A percentile compares a stretch with the other conserved stretches of the same genome.
Conservation (phyloP, 2,113 vertebrate species). For the Varanus komodoensis region DNA sequence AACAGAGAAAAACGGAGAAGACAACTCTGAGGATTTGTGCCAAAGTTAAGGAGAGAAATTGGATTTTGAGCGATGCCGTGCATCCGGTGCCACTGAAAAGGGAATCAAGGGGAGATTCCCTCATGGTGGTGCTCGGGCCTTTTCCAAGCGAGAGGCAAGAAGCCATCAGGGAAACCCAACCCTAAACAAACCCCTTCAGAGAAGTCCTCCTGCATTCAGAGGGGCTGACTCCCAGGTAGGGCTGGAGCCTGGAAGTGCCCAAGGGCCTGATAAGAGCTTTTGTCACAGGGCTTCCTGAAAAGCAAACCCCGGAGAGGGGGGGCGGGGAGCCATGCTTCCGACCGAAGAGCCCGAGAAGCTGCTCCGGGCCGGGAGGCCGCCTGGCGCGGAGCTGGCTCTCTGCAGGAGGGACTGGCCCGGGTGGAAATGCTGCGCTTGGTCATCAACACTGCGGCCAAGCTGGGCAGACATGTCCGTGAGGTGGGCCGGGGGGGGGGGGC, state of each 20-base stretch:
- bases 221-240: not conserved
- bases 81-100: too few relatives aligned
- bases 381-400: too few relatives aligned
- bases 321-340: too few relatives aligned
- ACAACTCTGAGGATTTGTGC: not conserved
- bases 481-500: not conserved
- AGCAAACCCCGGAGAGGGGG: not conserved
- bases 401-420: too few relatives aligned
- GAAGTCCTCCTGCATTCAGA: not conserved
- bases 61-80: not conserved
- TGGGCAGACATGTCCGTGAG: not conserved
- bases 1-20: not conserved
- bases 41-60: slow-evolving; percentile 22
- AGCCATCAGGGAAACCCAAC: not conserved
- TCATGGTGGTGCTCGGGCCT: not conserved
- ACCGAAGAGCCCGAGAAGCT: too few relatives aligned
- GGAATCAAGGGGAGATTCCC: not conserved
- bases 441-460: not conserved
- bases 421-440: too few relatives aligned
- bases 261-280: too few relatives aligned
- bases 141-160: not conserved
- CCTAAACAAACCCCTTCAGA: not conserved
- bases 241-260: not conserved
- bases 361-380: too few relatives aligned
- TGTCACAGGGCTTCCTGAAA: not conserved